phyloP scores from a whole-genome alignment of 2,113 vertebrate genomes.

The Psilopogon haemacephalus region DNA sequence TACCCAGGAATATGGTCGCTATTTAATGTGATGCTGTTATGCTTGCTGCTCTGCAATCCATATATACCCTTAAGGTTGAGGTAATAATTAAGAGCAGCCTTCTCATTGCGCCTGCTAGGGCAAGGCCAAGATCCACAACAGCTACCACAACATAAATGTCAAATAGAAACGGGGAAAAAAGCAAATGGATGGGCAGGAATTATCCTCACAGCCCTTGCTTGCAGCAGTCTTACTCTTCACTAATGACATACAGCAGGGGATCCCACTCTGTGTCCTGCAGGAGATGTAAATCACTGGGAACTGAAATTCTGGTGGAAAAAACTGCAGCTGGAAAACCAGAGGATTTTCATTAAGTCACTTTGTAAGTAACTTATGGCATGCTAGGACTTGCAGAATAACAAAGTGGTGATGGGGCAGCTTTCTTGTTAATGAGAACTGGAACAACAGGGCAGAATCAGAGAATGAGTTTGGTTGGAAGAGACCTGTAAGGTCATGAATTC shows the following conservation, averaged over 20 bases:
- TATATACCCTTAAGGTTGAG: slow-evolving; percentile 47
- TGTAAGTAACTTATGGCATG: background rate
- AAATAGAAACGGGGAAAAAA: slow-evolving; percentile 19
- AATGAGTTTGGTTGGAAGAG: no score
- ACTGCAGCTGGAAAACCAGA: background rate
- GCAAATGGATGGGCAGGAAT: slow-evolving; percentile 26
- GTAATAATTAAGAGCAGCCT: slow-evolving; percentile 58
- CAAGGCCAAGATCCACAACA: background rate
- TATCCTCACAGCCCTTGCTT: background rate
- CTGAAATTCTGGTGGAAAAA: slow-evolving; percentile 16
- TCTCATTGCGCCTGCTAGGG: background rate
- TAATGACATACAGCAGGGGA: slow-evolving; percentile 47
- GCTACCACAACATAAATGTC: slow-evolving; percentile 8
- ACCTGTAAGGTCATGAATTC: no score
- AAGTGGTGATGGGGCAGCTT: background rate
- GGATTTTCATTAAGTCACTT: background rate
- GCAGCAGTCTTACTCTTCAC: background rate
- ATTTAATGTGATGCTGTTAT: background rate
- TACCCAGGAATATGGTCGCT: background rate
- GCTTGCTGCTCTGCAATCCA: background rate
- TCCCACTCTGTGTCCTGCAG: slow-evolving; percentile 33
- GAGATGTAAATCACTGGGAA: slow-evolving; percentile 30
- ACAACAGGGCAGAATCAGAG: background rate
- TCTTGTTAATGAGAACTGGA: background rate
- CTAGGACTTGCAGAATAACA: background rate